These are phyloP conservation scores for Urocyon cinereoargenteus DNA, from an alignment of 2,797 vertebrate genomes.

Conservation along the genomic window DNA sequence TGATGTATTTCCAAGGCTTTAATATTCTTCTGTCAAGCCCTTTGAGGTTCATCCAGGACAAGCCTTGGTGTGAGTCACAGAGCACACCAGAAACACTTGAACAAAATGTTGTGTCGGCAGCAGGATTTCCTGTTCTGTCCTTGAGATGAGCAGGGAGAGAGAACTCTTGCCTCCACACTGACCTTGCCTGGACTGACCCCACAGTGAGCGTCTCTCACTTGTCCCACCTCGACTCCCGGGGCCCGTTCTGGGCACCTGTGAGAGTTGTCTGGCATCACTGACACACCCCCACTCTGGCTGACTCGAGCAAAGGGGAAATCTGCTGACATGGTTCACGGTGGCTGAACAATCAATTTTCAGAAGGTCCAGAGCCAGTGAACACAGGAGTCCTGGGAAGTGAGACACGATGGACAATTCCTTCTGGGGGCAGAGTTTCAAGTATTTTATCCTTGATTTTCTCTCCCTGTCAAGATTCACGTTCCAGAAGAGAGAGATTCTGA, in stretches of 20 bases:
- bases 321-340: neutral
- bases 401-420: fast-evolving
- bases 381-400: neutral
- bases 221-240: neutral
- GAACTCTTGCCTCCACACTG: too few relatives aligned
- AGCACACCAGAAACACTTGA: neutral
- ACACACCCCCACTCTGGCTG: too few relatives aligned
- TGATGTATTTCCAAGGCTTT: neutral
- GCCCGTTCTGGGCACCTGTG: neutral
- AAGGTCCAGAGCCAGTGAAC: neutral
- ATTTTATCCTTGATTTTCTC: neutral
- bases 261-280: neutral
- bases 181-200: fast-evolving
- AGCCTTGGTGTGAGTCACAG: neutral
- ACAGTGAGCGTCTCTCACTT: too few relatives aligned
- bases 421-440: neutral
- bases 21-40: neutral
- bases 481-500: neutral
- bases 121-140: neutral
- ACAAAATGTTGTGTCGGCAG: neutral
- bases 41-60: neutral
- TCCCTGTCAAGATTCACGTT: neutral
- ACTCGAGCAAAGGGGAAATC: neutral
- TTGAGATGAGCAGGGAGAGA: neutral
- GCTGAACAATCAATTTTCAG: neutral